Percentiles rank a stretch among this genome's conserved stretches.
Evolutionary conservation across 64 coral and sea anemone genomes (phyloP).

Genomic region (Astreopora myriophthalma): DNA sequence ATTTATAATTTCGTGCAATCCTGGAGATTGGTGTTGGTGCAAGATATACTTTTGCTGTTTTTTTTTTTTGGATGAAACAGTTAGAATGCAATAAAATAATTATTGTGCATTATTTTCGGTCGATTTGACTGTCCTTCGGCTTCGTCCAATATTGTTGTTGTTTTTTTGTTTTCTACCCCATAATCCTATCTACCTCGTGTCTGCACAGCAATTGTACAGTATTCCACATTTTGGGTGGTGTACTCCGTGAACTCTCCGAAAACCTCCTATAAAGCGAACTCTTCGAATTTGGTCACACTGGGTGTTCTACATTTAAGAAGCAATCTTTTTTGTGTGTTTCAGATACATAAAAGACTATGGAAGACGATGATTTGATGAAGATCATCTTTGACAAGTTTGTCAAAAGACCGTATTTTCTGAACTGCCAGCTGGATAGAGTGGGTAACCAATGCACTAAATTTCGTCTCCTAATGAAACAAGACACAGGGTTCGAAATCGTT

Average conservation of each 20-base stretch:
- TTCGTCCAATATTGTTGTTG: too few relatives aligned
- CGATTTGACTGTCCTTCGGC: too few relatives aligned
- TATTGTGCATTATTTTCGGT: too few relatives aligned
- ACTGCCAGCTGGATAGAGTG: neutral
- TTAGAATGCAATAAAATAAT: too few relatives aligned
- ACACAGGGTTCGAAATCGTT: neutral
- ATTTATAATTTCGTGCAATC: too few relatives aligned
- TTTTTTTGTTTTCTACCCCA: too few relatives aligned
- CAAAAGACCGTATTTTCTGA: conserved; percentile 6
- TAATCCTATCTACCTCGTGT: neutral
- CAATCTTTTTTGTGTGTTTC: neutral
- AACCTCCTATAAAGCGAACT: conserved; percentile 1
- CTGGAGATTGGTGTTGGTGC: too few relatives aligned
- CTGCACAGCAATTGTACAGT: neutral
- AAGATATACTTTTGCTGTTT: too few relatives aligned
- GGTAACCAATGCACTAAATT: neutral
- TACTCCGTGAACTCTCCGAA: neutral
- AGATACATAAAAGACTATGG: conserved; percentile 2
- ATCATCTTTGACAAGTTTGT: conserved; percentile 1
- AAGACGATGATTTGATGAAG: conserved; percentile 1
- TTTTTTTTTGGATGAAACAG: too few relatives aligned
- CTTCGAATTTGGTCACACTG: conserved; percentile 2
- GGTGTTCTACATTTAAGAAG: neutral
- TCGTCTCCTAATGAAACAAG: conserved; percentile 1
- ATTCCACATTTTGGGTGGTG: neutral